A percentile compares a stretch with the other conserved stretches of the same genome.
Evolutionary conservation across 2,797 vertebrate species (phyloP).

Genomic region (Lateolabrax maculatus): DNA sequence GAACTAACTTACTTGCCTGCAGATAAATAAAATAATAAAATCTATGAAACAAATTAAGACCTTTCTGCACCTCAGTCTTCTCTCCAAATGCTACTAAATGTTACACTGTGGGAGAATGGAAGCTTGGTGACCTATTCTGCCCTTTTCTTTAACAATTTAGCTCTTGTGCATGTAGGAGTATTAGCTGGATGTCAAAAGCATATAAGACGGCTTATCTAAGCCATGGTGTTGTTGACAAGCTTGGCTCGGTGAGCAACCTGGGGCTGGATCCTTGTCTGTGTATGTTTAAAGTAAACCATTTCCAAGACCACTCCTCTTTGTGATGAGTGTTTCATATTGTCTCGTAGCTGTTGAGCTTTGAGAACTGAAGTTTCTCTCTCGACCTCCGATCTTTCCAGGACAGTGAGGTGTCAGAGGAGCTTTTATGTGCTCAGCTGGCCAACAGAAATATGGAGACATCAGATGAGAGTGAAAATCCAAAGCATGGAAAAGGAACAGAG

Average conservation of each 20-base stretch:
- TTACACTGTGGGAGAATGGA: slow-evolving; percentile 48
- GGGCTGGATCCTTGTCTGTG: slow-evolving; percentile 56
- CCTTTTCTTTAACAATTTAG: slow-evolving; percentile 48
- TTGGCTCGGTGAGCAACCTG: slow-evolving; percentile 63
- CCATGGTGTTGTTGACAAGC: slow-evolving; percentile 70
- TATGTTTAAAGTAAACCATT: slow-evolving; percentile 75
- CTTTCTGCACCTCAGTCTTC: slow-evolving; percentile 22
- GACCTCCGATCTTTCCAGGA: slow-evolving; percentile 62
- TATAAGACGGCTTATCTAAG: slow-evolving; percentile 66
- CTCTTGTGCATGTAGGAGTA: slow-evolving; percentile 50
- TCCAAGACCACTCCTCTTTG: slow-evolving; percentile 68
- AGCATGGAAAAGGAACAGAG: slow-evolving; percentile 41
- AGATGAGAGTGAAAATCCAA: slow-evolving; percentile 47
- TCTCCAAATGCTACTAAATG: slow-evolving; percentile 34
- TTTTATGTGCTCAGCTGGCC: slow-evolving; percentile 50
- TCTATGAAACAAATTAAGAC: slow-evolving; percentile 12
- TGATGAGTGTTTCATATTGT: slow-evolving; percentile 83
- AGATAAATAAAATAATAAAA: slow-evolving; percentile 7
- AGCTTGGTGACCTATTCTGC: slow-evolving; percentile 45
- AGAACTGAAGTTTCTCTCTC: slow-evolving; percentile 54
- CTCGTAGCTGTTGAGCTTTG: slow-evolving; percentile 69
- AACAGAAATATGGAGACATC: slow-evolving; percentile 64
- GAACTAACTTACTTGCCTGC: no score
- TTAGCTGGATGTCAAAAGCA: slow-evolving; percentile 62
- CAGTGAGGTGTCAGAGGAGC: slow-evolving; percentile 74